Evolutionary conservation across 2,888 invertebrate species (phyloP).

Genomic region (Congeria kusceri): DNA sequence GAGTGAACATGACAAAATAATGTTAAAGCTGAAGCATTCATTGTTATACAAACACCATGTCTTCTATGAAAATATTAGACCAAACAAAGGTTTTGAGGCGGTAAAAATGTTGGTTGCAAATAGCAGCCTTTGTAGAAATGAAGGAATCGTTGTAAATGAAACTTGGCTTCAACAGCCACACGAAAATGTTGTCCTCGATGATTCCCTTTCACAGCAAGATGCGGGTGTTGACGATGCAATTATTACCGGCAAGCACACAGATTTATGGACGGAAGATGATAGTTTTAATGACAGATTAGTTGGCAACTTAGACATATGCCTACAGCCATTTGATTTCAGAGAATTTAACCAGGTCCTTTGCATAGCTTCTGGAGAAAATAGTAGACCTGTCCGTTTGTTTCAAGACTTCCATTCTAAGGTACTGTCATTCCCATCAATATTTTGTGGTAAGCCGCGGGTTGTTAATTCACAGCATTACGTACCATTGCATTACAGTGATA

Average conservation of each 20-base stretch:
- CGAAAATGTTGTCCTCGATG: too few relatives aligned
- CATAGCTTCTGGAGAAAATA: slow-evolving; percentile 36
- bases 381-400: slow-evolving; percentile 17
- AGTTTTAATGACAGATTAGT: slow-evolving; percentile 4
- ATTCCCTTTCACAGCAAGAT: too few relatives aligned
- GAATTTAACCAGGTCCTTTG: slow-evolving; percentile 26
- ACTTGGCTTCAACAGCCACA: slow-evolving; percentile 20
- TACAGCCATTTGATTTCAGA: slow-evolving; percentile 32
- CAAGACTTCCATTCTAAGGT: slow-evolving; percentile 28
- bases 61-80: slow-evolving; percentile 53
- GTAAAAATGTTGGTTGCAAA: slow-evolving; percentile 45
- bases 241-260: not conserved
- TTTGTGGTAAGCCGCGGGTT: slow-evolving; percentile 3
- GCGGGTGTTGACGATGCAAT: too few relatives aligned
- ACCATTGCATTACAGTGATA: too few relatives aligned
- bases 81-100: slow-evolving; percentile 38
- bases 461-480: not conserved
- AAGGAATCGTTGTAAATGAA: slow-evolving; percentile 44
- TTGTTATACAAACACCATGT: slow-evolving; percentile 42
- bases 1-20: slow-evolving; percentile 44
- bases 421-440: slow-evolving; percentile 36
- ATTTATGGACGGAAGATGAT: slow-evolving; percentile 6
- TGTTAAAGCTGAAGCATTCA: slow-evolving; percentile 51
- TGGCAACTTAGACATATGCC: slow-evolving; percentile 38
- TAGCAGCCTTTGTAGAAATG: slow-evolving; percentile 46